These are phyloP conservation scores for Tragelaphus scriptus DNA, from an alignment of 2,113 vertebrate species.

Conservation along the genomic window DNA sequence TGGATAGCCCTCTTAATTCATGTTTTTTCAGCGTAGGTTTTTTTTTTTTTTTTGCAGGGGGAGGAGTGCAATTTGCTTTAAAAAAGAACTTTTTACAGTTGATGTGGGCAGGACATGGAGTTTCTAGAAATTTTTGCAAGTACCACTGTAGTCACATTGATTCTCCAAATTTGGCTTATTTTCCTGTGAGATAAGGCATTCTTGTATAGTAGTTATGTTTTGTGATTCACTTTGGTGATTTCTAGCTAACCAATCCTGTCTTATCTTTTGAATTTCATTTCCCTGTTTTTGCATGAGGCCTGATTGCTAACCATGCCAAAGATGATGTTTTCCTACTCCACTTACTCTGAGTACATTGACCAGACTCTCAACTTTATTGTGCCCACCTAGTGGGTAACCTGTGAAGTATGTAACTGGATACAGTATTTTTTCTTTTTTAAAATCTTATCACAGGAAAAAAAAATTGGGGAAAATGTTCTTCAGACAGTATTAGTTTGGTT, in stretches of 20 bases:
- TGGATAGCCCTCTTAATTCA: neutral
- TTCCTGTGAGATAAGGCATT: neutral
- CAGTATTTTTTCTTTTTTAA: neutral
- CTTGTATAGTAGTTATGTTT: neutral
- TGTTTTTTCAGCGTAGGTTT: neutral
- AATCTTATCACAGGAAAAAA: neutral
- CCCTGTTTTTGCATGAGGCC: neutral
- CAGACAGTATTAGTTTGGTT: neutral
- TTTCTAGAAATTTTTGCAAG: constrained; percentile 21
- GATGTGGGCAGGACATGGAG: neutral
- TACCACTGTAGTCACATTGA: neutral
- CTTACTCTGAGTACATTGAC: neutral
- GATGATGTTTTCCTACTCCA: neutral
- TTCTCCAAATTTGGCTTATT: neutral
- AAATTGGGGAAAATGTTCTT: neutral
- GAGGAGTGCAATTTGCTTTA: neutral
- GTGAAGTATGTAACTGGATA: neutral
- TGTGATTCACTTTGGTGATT: neutral
- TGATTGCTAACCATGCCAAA: rapidly evolving
- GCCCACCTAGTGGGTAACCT: neutral
- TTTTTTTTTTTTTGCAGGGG: neutral
- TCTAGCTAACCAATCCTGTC: neutral
- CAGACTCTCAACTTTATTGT: neutral
- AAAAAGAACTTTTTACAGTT: neutral
- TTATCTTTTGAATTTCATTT: neutral